phyloP scores from a whole-genome alignment of 2,888 invertebrate species.

The Asteroscopus sphinx region DNA sequence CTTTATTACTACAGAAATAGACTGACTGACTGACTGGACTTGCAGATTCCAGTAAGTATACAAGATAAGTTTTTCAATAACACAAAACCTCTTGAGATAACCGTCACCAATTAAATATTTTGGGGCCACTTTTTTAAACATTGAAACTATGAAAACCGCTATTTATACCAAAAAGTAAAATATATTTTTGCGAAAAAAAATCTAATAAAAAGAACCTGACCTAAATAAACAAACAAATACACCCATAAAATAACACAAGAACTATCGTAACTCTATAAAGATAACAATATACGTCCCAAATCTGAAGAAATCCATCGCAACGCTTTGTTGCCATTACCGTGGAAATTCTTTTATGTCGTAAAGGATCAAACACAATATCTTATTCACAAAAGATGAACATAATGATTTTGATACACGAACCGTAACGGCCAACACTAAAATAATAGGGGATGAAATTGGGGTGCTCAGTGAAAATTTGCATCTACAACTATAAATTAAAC shows the following conservation, averaged over 20 bases:
- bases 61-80: too few relatives aligned
- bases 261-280: slow-evolving; percentile 16
- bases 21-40: too few relatives aligned
- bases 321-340: slow-evolving; percentile 45
- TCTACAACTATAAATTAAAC: slow-evolving; percentile 78
- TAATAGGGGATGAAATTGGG: slow-evolving; percentile 56
- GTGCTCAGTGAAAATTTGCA: slow-evolving; percentile 73
- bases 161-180: background rate
- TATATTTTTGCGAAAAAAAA: slow-evolving; percentile 5
- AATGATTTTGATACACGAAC: slow-evolving; percentile 46
- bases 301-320: slow-evolving; percentile 30
- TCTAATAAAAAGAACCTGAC: slow-evolving; percentile 4
- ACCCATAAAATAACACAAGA: slow-evolving; percentile 20
- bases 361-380: slow-evolving; percentile 50
- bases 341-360: slow-evolving; percentile 39
- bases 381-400: slow-evolving; percentile 46
- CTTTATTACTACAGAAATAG: too few relatives aligned
- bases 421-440: slow-evolving; percentile 47
- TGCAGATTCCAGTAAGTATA: too few relatives aligned
- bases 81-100: too few relatives aligned
- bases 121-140: background rate
- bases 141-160: background rate
- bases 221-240: slow-evolving; percentile 41
- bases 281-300: slow-evolving; percentile 47
- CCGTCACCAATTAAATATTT: background rate